Evolutionary conservation across 2,888 invertebrate species (phyloP).

Genomic region (Nesidiocoris tenuis): DNA sequence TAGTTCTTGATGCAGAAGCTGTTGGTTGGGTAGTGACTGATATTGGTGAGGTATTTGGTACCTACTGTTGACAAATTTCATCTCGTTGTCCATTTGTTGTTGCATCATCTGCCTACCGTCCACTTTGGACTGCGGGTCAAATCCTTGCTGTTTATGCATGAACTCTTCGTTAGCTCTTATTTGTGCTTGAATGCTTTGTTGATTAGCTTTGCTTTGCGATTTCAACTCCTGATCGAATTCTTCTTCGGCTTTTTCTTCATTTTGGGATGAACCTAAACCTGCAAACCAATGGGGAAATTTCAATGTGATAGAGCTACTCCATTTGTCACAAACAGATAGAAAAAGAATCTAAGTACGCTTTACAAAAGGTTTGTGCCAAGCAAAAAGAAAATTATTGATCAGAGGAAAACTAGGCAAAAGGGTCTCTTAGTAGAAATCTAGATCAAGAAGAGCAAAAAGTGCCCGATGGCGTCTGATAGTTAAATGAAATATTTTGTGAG

Average conservation of each 20-base stretch:
- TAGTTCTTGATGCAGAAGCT: conserved; percentile 46
- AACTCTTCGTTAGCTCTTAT: conserved; percentile 48
- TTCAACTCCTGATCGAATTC: conserved; percentile 29
- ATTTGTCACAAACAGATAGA: too few species aligned
- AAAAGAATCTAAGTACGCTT: too few species aligned
- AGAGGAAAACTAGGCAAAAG: too few species aligned
- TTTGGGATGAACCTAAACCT: conserved; percentile 54
- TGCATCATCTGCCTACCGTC: conserved; percentile 40
- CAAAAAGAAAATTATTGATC: too few species aligned
- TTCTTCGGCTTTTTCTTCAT: conserved; percentile 52
- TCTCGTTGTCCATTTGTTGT: conserved; percentile 42
- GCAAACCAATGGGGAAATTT: too few species aligned
- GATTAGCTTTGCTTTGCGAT: conserved; percentile 45
- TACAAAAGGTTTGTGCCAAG: too few species aligned
- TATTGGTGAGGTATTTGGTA: conserved; percentile 41
- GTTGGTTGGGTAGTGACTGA: conserved; percentile 44
- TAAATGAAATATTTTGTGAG: too few species aligned
- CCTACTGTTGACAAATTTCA: conserved; percentile 31
- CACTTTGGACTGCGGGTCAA: conserved; percentile 23
- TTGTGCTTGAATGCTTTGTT: conserved; percentile 47
- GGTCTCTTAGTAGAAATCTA: too few species aligned
- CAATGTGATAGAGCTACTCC: too few species aligned
- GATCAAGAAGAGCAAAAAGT: too few species aligned
- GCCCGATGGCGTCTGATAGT: too few species aligned
- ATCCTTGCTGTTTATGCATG: conserved; percentile 42